Evolutionary conservation across 2,888 invertebrate genomes (phyloP).

Genomic region (Hybos culiciformis): DNA sequence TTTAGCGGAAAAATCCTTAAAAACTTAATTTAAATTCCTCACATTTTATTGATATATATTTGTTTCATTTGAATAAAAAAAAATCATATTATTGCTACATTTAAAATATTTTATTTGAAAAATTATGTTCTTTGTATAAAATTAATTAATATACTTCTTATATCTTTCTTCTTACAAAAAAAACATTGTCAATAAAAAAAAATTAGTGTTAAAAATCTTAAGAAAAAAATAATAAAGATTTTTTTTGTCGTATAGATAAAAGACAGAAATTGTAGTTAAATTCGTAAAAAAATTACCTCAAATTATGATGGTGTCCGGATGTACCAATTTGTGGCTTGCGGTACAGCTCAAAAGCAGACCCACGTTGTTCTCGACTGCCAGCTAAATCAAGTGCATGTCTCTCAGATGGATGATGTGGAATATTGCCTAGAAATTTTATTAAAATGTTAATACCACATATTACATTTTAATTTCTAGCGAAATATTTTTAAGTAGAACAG

Average conservation of each 20-base stretch:
- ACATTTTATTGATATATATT: too few relatives aligned
- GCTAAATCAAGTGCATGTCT: conserved; percentile 48
- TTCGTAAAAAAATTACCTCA: conserved; percentile 66
- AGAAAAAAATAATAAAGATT: not conserved
- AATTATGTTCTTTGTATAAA: too few relatives aligned
- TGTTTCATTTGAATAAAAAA: too few relatives aligned
- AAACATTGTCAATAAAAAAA: not conserved
- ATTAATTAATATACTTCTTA: too few relatives aligned
- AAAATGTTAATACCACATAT: not conserved
- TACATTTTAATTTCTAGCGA: not conserved
- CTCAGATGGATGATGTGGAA: conserved; percentile 33
- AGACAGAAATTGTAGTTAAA: conserved; percentile 1
- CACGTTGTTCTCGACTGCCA: conserved; percentile 77
- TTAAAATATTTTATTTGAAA: too few relatives aligned
- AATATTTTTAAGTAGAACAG: not conserved
- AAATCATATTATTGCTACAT: too few relatives aligned
- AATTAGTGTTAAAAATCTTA: not conserved
- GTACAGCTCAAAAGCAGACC: conserved; percentile 90
- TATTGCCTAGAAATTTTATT: conserved; percentile 22
- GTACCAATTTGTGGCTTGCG: conserved; percentile 61
- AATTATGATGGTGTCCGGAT: conserved; percentile 55
- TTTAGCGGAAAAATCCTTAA: too few relatives aligned
- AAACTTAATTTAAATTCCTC: too few relatives aligned
- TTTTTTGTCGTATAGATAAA: not conserved
- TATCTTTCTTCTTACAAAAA: too few relatives aligned